A percentile compares a stretch with the other conserved stretches of the same genome.
Evolutionary conservation across 2,888 invertebrate species (phyloP).

Genomic region (Bellardia pandia): DNA sequence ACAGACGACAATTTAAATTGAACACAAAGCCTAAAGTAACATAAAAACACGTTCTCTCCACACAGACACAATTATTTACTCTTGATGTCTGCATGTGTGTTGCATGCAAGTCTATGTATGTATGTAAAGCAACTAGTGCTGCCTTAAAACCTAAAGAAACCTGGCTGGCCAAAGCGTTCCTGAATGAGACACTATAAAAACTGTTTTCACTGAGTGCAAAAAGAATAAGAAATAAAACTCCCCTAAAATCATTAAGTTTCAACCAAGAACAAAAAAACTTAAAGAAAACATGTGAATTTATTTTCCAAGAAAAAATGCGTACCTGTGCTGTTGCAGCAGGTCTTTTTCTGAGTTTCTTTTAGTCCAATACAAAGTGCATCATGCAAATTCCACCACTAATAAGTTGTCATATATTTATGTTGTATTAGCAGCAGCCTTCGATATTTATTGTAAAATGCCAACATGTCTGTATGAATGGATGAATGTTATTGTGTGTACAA

Average conservation of each 20-base stretch:
- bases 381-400: slow-evolving; percentile 65
- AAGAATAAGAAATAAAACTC: slow-evolving; percentile 34
- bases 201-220: slow-evolving; percentile 20
- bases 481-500: slow-evolving; percentile 9
- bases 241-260: slow-evolving; percentile 54
- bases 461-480: slow-evolving; percentile 19
- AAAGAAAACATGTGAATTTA: slow-evolving; percentile 48
- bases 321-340: slow-evolving; percentile 52
- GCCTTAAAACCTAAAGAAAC: neutral
- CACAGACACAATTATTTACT: slow-evolving; percentile 8
- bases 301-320: slow-evolving; percentile 65
- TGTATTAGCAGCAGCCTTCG: slow-evolving; percentile 62
- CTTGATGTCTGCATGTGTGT: neutral
- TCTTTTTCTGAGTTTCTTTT: slow-evolving; percentile 18
- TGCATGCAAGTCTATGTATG: neutral
- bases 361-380: slow-evolving; percentile 61
- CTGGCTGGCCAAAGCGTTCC: neutral
- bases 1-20: slow-evolving; percentile 64
- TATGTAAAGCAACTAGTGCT: slow-evolving; percentile 22
- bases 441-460: slow-evolving; percentile 55
- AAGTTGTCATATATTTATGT: slow-evolving; percentile 67
- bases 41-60: slow-evolving; percentile 16
- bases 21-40: slow-evolving; percentile 10
- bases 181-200: slow-evolving; percentile 17
- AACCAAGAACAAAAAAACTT: neutral